phyloP scores from a whole-genome alignment of 2,113 vertebrate species.

The Micronycteris hirsuta region DNA sequence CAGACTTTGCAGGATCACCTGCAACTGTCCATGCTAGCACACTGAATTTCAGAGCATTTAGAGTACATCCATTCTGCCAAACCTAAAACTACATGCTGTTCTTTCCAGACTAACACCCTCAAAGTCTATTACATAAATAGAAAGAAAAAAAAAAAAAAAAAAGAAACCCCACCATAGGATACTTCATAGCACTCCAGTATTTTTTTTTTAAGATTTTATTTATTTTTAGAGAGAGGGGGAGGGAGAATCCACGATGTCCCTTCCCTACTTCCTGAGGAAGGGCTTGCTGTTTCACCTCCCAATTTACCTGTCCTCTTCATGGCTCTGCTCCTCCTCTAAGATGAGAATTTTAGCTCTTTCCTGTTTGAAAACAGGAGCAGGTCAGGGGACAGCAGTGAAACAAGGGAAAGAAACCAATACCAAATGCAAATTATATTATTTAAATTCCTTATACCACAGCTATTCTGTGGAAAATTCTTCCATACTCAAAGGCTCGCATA shows the following conservation, averaged over 20 bases:
- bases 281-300: neutral
- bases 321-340: neutral
- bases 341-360: neutral
- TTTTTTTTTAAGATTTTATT: no score
- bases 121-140: neutral
- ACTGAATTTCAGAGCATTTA: neutral
- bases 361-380: neutral
- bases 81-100: neutral
- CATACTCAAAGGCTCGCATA: neutral
- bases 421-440: neutral
- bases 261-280: neutral
- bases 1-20: neutral
- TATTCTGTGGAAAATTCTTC: neutral
- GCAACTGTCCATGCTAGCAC: neutral
- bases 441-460: neutral
- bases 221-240: no score
- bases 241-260: no score
- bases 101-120: neutral
- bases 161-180: neutral
- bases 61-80: neutral
- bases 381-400: neutral
- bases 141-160: no score
- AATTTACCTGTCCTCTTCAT: accelerated
- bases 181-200: neutral
- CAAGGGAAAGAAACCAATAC: neutral